Evolutionary conservation across 2,888 invertebrate species (phyloP), one percentile per base, ranked within the genome.

Genomic region (Ophion costatus): DNA sequence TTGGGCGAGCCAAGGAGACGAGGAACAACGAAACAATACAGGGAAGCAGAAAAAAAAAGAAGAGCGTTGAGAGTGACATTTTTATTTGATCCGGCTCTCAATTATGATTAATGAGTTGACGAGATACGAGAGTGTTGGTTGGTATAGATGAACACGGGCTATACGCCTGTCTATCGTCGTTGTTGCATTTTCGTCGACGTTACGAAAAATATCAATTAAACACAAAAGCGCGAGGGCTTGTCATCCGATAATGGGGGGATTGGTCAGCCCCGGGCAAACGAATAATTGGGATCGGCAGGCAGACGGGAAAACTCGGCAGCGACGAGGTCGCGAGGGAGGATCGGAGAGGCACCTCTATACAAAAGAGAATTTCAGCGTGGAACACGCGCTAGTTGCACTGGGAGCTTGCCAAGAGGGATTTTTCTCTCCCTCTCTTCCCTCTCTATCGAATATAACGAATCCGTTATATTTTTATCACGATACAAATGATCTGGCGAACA

Each of bases 161-260:
- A 33, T 56, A 17, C n/a, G 33, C 29, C 14, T 24, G 90, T 92
- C 92, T 92, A 91, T 93, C 89, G 88, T 45, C 45, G 45, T 45
- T 45, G 45, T 88, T 88, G 92, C 91, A 92, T 92, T 92, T 91
- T 89, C 59, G 88, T 87, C 87, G 90, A 92, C 91, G 92, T 92
- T 93, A 93, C 93, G 91, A 93, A 93, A 93, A 93, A 93, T 93
- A 93, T 93, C 93, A 93, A 93, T 93, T 93, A 93, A 93, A 93
- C 92, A 93, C 91, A 92, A 93, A 93, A 93, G 93, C 93, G 88
- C 88, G 89, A 90, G 90, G 86, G 90, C 92, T 91, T 93, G 93
- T 93, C 93, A 93, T 93, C 93, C 93, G 92, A 92, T 93, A 93
- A 93, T 93, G 92, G 92, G 77, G 80, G 80, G 86, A 90, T 90